Evolutionary conservation across 2,888 invertebrate genomes (phyloP).

Genomic region (Melangyna quadrimaculata): DNA sequence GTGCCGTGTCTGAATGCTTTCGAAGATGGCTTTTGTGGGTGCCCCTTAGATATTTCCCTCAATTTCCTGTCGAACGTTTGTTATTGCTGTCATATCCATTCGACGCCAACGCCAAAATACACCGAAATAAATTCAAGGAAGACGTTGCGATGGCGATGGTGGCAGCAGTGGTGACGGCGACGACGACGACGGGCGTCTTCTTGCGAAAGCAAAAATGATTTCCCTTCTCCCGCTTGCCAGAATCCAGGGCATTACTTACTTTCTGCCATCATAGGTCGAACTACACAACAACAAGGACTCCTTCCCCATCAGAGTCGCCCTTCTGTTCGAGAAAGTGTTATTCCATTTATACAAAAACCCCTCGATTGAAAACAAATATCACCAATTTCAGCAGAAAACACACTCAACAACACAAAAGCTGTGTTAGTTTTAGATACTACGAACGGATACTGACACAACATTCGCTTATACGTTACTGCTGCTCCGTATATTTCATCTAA

Average conservation of each 20-base stretch:
- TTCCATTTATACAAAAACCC: conserved; percentile 52
- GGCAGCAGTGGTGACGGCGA: background rate
- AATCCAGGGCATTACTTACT: background rate
- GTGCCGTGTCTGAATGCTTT: conserved; percentile 21
- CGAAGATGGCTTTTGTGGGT: conserved; percentile 20
- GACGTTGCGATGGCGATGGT: background rate
- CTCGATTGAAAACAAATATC: conserved; percentile 48
- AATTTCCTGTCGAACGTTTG: conserved; percentile 52
- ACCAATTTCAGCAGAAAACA: conserved; percentile 1
- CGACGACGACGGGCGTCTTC: conserved; percentile 41
- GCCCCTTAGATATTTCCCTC: conserved; percentile 37
- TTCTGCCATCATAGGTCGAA: background rate
- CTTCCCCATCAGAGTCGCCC: background rate
- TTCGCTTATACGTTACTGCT: conserved; percentile 25
- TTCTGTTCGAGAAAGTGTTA: conserved; percentile 54
- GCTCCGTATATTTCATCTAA: conserved; percentile 61
- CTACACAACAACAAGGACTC: background rate
- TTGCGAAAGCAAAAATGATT: conserved; percentile 60
- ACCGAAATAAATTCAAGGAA: conserved; percentile 53
- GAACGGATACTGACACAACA: background rate
- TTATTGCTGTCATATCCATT: conserved; percentile 67
- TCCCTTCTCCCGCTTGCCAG: conserved; percentile 31
- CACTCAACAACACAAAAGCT: conserved; percentile 18
- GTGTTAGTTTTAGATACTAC: background rate
- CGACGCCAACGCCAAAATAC: conserved; percentile 61